Evolutionary conservation across 2,888 invertebrate species (phyloP), one percentile per base, ranked within the genome.

Genomic region (Pollenia griseotomentosa): DNA sequence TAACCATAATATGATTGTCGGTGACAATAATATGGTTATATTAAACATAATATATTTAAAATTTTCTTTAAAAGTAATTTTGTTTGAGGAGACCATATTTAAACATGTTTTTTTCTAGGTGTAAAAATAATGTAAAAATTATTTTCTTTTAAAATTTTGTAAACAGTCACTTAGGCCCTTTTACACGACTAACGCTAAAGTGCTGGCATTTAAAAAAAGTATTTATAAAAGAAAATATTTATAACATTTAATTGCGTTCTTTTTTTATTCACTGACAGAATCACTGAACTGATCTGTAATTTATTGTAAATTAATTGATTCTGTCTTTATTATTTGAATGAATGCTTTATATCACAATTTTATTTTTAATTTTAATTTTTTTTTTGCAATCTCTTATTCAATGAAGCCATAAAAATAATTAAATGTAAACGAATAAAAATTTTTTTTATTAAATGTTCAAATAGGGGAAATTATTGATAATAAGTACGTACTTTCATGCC

Each of bases 241-340:
- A 44, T 70, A 33, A 71, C 42, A 46, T 19, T 59, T 14, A 59
- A 12, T 10, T 46, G 2, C 9, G n/a, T 65, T 63, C 44, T 63
- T 9, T 51, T 44, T 71, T 73, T 78, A 61, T 51, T 80, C 74
- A 74, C 79, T 83, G 83, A 75, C 75, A 65, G 79, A 86, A 79
- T 83, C 83, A 86, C 55, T 86, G 86, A 86, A 83, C 86, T 59
- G 86, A 75, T 74, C 70, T 70, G 75, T 75, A 83, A 83, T 86
- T 86, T 86, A 86, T 86, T 79, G 86, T 86, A 70, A 86, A 86
- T 86, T 86, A 86, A 86, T 86, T 86, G 86, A 83, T 79, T 86
- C 65, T 83, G 70, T 71, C 82, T 86, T 75, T 83, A 65, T 79
- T 80, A 75, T 86, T 86, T 83, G 68, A 83, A 77, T 83, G 70